Base-by-base conservation (phyloP, 1,140 invertebrate species). In the Xylocopa sonorina region DNA sequence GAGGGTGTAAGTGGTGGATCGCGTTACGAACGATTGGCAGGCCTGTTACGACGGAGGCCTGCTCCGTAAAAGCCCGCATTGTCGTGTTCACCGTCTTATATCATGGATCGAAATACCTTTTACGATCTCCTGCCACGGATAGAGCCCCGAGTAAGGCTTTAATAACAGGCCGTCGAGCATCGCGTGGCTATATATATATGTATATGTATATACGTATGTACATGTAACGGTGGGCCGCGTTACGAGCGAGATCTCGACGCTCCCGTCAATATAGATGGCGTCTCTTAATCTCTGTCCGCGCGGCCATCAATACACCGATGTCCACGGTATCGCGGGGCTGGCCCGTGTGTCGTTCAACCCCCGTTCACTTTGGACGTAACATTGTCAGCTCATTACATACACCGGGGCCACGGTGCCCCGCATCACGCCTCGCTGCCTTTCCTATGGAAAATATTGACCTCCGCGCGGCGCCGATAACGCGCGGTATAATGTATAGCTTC, bases 381-480 rank as follows among this genome's bases (percentile, higher is more conserved):
- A 89, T 82, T 84, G 84, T 82, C 88, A 86, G 86, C 80, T 89
- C 87, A 87, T 89, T 89, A 88, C 80, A 81, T 27, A 38, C n/a
- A 64, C 9, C 78, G 79, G n/a, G 58, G 53, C 64, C 67, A 87
- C 77, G 71, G 77, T 81, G 75, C 83, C 43, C 55, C 79, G 60
- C 84, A 82, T 89, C 87, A 81, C 80, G 87, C 76, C 83, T 78
- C 76, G 81, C 73, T 83, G 78, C 78, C 76, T 80, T 85, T 77
- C 81, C 76, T 81, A 78, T 73, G 78, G 83, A 88, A 89, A 89
- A 89, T 81, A 88, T 85, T 88, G 83, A 80, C 79, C 73, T 50
- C 67, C 58, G 29, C 32, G 32, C 53, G 38, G 24, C 21, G 34
- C 27, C 48, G 68, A 73, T 73, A 69, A 78, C 76, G 68, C 68